A percentile compares a stretch with the other conserved stretches of the same genome.
Conservation (phyloP, 1,140 invertebrate species). For the Drosophila virilis region DNA sequence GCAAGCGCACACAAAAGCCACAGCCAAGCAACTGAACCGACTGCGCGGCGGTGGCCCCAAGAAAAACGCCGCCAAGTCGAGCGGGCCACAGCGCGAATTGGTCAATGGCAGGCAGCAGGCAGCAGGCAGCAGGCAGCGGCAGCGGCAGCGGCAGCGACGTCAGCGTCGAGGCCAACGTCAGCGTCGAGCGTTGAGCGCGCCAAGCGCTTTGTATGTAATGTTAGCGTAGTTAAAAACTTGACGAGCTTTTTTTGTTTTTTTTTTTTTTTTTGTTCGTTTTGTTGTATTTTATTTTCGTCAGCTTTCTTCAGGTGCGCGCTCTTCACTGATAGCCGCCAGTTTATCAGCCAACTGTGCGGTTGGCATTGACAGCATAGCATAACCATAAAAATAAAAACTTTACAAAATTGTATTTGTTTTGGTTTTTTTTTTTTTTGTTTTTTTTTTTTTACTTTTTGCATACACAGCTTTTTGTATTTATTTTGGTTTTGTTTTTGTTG, state of each 20-base stretch:
- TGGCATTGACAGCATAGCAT: conserved; percentile 52
- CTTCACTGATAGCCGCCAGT: conserved; percentile 42
- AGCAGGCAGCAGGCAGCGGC: neutral
- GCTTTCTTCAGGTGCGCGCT: conserved; percentile 60
- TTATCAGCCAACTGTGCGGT: conserved; percentile 44
- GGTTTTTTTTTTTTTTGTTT: conserved; percentile 42
- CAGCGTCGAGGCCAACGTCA: conserved; percentile 30
- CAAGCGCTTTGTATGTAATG: conserved; percentile 43
- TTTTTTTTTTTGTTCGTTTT: neutral
- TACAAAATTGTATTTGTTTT: conserved; percentile 38
- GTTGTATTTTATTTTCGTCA: conserved; percentile 20
- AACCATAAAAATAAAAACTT: conserved; percentile 35
- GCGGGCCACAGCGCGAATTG: conserved; percentile 34
- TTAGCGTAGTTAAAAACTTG: conserved; percentile 74
- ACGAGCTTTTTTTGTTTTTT: conserved; percentile 51
- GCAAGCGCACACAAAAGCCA: conserved; percentile 54
- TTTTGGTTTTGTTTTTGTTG: conserved; percentile 24
- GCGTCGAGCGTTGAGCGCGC: conserved; percentile 7
- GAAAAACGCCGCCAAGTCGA: conserved; percentile 41
- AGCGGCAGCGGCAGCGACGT: conserved; percentile 9
- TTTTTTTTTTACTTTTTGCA: conserved; percentile 33
- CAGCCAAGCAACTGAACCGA: conserved; percentile 55
- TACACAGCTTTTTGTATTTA: conserved; percentile 18
- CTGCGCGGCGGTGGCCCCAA: conserved; percentile 38
- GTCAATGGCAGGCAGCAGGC: conserved; percentile 39